Evolutionary conservation across 2,113 vertebrate species (phyloP), one percentile per base, ranked within the genome.

Genomic region (Hypanus sabinus): DNA sequence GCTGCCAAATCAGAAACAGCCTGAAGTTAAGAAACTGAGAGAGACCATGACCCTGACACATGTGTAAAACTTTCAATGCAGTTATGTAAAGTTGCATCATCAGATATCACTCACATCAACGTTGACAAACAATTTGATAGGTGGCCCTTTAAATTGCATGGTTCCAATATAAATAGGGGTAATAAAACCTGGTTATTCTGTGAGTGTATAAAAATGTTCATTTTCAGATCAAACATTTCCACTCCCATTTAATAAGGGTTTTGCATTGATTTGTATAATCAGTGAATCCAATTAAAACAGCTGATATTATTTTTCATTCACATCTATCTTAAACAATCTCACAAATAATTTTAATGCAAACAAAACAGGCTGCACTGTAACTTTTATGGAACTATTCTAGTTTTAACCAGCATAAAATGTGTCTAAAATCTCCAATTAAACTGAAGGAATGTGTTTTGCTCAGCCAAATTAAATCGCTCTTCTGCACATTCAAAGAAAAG

Each of bases 321-420:
- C n/a, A 9, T 93, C 36, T 71, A 68, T 33, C 38, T 93, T 93
- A 33, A 68, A 36, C 22, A 73, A 46, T 93, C 27, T 38, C 20
- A 24, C 68, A 71, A 70, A 92, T 87, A 22, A 87, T 60, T 87
- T 46, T 22, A 27, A 60, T 38, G 9, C 68, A 73, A 93, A 93
- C 71, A 93, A 33, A 93, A 71, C 68, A 38, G 90, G 90, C 11
- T 71, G 33, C 90, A 22, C 20, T 27, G 38, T 73, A 36, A 70
- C n/a, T 55, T 91, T 91, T 20, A 93, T 93, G 68, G 85, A 93
- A 93, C 68, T 27, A 93, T 24, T 92, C 90, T 92, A 70, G 33
- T 20, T 70, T 90, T 90, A 16, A 33, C 30, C 24, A 0, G 16
- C 65, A 73, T 46, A 71, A 16, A 33, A 46, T 92, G 24, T 87